Evolutionary conservation across 53 echinoderm and acorn worm species (phyloP).

Genomic region (Echinometra lucunter): DNA sequence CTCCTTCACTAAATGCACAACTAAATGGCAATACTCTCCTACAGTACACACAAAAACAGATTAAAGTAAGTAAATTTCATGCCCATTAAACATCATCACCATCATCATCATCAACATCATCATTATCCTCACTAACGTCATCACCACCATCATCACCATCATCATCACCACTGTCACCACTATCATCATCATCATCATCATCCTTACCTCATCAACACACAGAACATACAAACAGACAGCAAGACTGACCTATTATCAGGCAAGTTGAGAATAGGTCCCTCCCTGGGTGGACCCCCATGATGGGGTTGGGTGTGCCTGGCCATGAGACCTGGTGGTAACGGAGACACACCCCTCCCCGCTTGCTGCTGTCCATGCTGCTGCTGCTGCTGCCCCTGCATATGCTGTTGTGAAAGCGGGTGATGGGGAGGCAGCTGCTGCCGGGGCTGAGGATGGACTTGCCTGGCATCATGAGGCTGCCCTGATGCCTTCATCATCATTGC

Average conservation of each 20-base stretch:
- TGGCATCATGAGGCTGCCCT: constrained; percentile 32
- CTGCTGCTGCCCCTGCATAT: constrained; percentile 18
- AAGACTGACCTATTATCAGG: constrained; percentile 59
- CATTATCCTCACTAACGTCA: not conserved
- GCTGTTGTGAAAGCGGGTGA: constrained; percentile 67
- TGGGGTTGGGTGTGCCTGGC: constrained; percentile 44
- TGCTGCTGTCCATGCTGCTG: constrained; percentile 71
- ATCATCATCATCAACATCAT: not conserved
- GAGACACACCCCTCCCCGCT: constrained; percentile 37
- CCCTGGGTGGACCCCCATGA: not conserved
- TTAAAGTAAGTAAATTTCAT: too few species aligned
- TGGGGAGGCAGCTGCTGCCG: constrained; percentile 70
- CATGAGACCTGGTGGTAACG: constrained; percentile 57
- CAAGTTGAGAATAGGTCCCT: constrained; percentile 65
- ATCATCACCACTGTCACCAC: not conserved
- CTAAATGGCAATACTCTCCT: not conserved
- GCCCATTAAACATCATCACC: not conserved
- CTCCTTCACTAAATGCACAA: not conserved
- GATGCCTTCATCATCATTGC: constrained; percentile 59
- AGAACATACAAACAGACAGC: not conserved
- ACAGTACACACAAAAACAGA: not conserved
- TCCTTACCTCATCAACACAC: not conserved
- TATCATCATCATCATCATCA: not conserved
- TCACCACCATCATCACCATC: not conserved
- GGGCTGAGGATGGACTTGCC: constrained; percentile 32